Percentiles rank a stretch among this genome's conserved stretches.
phyloP scores from a whole-genome alignment of 2,888 invertebrate genomes.

The Eurytoma californica region DNA sequence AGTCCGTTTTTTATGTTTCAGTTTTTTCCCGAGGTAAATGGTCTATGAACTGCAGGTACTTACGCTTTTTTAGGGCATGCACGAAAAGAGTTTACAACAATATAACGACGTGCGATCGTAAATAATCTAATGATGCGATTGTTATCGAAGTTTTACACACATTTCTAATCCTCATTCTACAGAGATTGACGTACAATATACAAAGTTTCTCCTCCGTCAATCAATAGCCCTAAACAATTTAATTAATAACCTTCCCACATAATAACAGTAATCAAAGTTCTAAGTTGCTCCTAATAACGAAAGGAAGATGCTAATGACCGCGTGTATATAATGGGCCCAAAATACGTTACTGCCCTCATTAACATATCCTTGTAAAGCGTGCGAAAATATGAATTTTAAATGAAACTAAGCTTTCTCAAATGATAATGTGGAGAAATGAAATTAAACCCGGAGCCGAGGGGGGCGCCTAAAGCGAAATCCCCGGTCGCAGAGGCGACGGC shows the following conservation, averaged over 20 bases:
- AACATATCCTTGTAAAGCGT: background rate
- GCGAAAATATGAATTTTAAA: constrained; percentile 22
- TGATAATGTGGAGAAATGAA: background rate
- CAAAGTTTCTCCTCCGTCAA: no score
- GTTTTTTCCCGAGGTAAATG: no score
- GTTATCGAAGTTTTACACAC: no score
- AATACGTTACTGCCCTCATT: background rate
- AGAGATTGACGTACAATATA: no score
- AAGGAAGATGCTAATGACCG: constrained; percentile 8
- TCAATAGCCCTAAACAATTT: background rate
- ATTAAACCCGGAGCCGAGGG: no score
- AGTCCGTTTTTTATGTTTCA: background rate
- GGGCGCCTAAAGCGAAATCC: no score
- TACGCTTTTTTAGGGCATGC: no score
- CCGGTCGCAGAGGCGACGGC: no score
- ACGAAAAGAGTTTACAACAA: background rate
- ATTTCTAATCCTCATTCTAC: background rate
- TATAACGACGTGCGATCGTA: no score
- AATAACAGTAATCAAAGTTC: background rate
- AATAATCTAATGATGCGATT: no score
- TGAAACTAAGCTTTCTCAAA: background rate
- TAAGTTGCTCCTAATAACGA: background rate
- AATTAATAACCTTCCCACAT: constrained; percentile 2
- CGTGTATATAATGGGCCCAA: background rate
- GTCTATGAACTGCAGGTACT: no score